Conservation (phyloP, 2,113 vertebrate species). For the Rhynchomys soricoides region DNA sequence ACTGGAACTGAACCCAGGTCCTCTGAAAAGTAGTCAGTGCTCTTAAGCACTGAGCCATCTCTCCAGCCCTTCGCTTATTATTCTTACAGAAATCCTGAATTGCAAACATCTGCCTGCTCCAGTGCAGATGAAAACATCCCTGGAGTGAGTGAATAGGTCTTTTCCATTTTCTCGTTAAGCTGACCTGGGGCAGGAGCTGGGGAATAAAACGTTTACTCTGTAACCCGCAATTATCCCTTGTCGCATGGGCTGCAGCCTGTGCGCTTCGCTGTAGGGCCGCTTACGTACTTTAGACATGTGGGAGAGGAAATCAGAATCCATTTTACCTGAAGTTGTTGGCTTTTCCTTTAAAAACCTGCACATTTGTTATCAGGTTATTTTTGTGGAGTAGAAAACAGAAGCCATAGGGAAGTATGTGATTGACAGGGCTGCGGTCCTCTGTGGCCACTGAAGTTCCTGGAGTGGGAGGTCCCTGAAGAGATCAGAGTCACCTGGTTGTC, state of each 20-base stretch:
- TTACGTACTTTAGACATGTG: background rate
- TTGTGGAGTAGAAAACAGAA: constrained; percentile 41
- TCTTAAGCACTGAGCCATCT: background rate
- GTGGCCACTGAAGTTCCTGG: background rate
- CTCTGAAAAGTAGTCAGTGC: background rate
- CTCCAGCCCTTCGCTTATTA: background rate
- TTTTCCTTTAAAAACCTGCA: background rate
- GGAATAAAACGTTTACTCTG: background rate
- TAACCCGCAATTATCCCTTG: background rate
- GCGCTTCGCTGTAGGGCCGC: constrained; percentile 7
- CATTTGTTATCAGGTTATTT: constrained; percentile 60
- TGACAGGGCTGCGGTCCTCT: background rate
- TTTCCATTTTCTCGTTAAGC: constrained; percentile 14
- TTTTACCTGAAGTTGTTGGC: constrained; percentile 33
- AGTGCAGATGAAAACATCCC: background rate
- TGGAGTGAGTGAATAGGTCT: background rate
- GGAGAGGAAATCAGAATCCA: constrained; percentile 12
- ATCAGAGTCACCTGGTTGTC: rapidly evolving
- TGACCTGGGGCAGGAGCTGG: constrained; percentile 23
- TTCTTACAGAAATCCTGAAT: background rate
- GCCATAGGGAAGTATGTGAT: constrained; percentile 1
- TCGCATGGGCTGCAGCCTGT: constrained; percentile 26
- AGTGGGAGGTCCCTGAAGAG: too few relatives aligned
- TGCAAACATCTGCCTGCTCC: background rate
- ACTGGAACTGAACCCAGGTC: background rate